These are phyloP conservation scores for Microcebus jonahi DNA, from an alignment of 2,113 vertebrate species.

Conservation along the genomic window DNA sequence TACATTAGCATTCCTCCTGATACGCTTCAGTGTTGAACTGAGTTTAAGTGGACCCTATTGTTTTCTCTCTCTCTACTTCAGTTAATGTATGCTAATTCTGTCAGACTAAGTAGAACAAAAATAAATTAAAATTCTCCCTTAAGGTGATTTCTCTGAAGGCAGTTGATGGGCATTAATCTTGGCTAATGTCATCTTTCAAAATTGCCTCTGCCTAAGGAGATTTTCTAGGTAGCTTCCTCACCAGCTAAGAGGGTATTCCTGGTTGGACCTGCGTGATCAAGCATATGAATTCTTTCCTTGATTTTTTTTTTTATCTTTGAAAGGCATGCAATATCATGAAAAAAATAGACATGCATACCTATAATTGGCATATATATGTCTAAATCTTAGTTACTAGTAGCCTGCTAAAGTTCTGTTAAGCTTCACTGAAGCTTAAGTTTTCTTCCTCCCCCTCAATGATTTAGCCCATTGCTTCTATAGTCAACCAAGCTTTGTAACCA, in stretches of 20 bases:
- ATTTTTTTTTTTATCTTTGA: constrained; percentile 22
- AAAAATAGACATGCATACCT: not conserved
- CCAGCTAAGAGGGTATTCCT: not conserved
- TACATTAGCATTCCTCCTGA: not conserved
- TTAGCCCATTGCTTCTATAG: not conserved
- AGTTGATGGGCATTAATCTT: constrained; percentile 34
- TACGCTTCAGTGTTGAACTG: constrained; percentile 8
- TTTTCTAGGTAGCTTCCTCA: not conserved
- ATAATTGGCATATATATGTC: not conserved
- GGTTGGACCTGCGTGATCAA: not conserved
- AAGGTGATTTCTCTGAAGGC: not conserved
- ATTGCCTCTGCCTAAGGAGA: not conserved
- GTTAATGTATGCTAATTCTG: constrained; percentile 64
- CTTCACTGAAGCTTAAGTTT: not conserved
- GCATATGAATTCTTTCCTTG: not conserved
- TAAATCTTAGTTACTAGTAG: not conserved
- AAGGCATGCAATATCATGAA: not conserved
- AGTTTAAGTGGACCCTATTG: constrained; percentile 13
- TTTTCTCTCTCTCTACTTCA: constrained; percentile 21
- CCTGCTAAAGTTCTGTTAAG: not conserved
- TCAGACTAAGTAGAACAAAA: constrained; percentile 59
- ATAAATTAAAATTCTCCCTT: constrained; percentile 54
- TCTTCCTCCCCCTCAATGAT: not conserved
- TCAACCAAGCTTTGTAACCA: not conserved
- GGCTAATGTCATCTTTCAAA: constrained; percentile 47